A percentile compares a stretch with the other conserved stretches of the same genome.
Evolutionary conservation across 2,888 invertebrate species (phyloP).

Genomic region (Microchrysa polita): DNA sequence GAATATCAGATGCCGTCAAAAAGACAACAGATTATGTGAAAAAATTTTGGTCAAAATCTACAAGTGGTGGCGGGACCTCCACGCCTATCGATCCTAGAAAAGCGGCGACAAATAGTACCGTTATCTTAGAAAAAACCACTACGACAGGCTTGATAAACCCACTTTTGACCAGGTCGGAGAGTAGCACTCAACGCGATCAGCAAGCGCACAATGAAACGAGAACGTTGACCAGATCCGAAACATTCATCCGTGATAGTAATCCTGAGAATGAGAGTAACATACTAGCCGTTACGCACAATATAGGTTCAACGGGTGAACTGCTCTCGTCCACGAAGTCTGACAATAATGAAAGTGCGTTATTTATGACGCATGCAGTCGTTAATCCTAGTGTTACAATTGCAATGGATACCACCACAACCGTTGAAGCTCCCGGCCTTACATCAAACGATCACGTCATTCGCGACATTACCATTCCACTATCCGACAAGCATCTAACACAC

Average conservation of each 20-base stretch:
- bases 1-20: constrained; percentile 59
- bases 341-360: constrained; percentile 32
- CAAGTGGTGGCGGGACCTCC: constrained; percentile 5
- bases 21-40: constrained; percentile 58
- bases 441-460: not conserved
- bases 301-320: constrained; percentile 13
- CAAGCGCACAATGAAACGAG: constrained; percentile 28
- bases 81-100: not conserved
- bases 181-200: not conserved
- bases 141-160: constrained; percentile 50
- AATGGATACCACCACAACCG: constrained; percentile 26
- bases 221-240: constrained; percentile 59
- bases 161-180: constrained; percentile 36
- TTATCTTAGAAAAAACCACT: constrained; percentile 51
- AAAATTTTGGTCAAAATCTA: constrained; percentile 56
- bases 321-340: not conserved
- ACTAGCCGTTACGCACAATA: constrained; percentile 43
- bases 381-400: constrained; percentile 17
- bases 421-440: constrained; percentile 35
- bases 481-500: not conserved
- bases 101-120: not conserved
- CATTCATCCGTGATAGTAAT: constrained; percentile 60
- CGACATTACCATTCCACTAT: constrained; percentile 14
- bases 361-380: constrained; percentile 36
- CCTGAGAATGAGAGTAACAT: constrained; percentile 48